Evolutionary conservation across 2,888 invertebrate genomes (phyloP).

Genomic region (Elegia similella): DNA sequence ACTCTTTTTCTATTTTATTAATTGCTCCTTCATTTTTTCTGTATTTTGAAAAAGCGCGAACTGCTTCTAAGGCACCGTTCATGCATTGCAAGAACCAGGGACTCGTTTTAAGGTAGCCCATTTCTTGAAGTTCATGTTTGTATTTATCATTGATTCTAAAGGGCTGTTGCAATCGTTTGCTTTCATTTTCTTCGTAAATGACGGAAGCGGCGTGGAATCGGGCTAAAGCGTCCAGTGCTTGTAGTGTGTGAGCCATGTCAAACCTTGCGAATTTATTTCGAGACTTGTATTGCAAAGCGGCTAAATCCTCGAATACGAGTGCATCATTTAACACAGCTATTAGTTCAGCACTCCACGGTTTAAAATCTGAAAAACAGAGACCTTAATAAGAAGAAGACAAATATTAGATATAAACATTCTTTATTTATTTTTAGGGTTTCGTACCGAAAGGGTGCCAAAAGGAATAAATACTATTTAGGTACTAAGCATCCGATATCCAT

Average conservation of each 20-base stretch:
- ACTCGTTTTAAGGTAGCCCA: constrained; percentile 48
- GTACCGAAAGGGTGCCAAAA: no score
- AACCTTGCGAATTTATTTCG: constrained; percentile 60
- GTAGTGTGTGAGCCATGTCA: constrained; percentile 68
- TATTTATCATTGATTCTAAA: constrained; percentile 57
- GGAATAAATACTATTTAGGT: no score
- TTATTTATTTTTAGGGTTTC: no score
- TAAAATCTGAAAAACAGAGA: constrained; percentile 37
- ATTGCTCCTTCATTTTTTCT: constrained; percentile 34
- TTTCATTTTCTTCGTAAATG: constrained; percentile 72
- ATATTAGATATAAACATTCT: no score
- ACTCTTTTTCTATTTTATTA: constrained; percentile 44
- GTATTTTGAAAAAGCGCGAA: constrained; percentile 58
- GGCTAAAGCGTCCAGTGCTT: constrained; percentile 68
- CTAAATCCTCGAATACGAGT: constrained; percentile 69
- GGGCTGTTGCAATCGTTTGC: constrained; percentile 38
- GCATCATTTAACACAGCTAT: constrained; percentile 49
- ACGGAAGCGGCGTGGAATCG: constrained; percentile 77
- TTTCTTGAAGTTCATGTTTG: constrained; percentile 40
- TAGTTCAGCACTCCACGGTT: constrained; percentile 59
- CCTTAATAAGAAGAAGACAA: constrained; percentile 3
- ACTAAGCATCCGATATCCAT: no score
- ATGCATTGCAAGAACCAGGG: constrained; percentile 65
- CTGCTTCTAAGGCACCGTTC: constrained; percentile 54
- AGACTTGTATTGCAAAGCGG: constrained; percentile 48